Conservation (phyloP, 2,888 invertebrate genomes). For the Drosophila parthenogenetica region DNA sequence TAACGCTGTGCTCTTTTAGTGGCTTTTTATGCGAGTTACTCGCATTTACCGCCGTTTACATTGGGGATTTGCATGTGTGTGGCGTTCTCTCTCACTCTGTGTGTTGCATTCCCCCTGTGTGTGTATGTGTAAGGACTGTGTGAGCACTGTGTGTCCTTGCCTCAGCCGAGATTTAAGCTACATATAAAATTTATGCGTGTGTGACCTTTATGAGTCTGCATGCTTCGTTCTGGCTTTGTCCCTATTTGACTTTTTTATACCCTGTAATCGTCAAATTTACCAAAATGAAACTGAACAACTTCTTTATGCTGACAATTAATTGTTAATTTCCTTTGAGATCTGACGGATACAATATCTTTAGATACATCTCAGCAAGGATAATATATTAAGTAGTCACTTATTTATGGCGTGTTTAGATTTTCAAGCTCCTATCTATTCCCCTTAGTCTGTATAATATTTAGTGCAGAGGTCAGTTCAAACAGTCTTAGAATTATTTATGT, state of each 20-base stretch:
- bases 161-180: constrained; percentile 74
- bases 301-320: not conserved
- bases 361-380: too few species aligned
- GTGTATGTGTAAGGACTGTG: constrained; percentile 26
- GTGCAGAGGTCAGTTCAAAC: too few species aligned
- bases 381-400: too few species aligned
- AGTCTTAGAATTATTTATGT: too few species aligned
- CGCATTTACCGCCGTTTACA: constrained; percentile 65
- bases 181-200: constrained; percentile 78
- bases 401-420: too few species aligned
- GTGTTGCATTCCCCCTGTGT: constrained; percentile 10
- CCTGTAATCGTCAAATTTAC: constrained; percentile 31
- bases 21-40: constrained; percentile 56
- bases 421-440: too few species aligned
- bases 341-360: too few species aligned
- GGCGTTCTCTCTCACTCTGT: not conserved
- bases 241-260: constrained; percentile 42
- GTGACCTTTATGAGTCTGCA: constrained; percentile 51
- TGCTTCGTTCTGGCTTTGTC: constrained; percentile 38
- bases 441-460: too few species aligned
- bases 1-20: constrained; percentile 62
- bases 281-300: constrained; percentile 1
- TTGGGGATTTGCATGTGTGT: constrained; percentile 78
- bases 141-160: constrained; percentile 45
- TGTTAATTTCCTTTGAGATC: too few species aligned